Base-by-base conservation (phyloP, 1,140 invertebrate genomes). In the Saccostrea cuccullata region DNA sequence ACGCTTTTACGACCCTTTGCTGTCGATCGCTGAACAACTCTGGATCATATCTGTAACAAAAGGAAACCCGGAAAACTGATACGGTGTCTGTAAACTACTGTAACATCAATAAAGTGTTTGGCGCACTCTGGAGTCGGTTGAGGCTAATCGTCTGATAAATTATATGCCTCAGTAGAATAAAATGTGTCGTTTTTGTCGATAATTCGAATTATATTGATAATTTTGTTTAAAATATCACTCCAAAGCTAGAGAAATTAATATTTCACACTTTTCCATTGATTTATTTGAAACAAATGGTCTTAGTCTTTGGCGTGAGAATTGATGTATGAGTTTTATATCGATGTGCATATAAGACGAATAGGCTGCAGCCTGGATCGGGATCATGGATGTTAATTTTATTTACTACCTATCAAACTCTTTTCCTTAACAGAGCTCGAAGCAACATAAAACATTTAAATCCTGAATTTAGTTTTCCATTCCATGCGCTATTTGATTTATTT, bases 191-290 rank as follows among this genome's bases (percentile, higher is more conserved):
- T 77, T 77, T 77, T 77, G 70, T 77, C 70, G 70, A 77, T 77
- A 77, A 77, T 77, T 77, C 70, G 70, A 77, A 77, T 77, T 77
- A 77, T 77, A 77, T 77, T 77, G 70, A 77, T 77, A 77, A 77
- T 77, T 77, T 77, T 77, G 70, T 77, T 77, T 77, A 77, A 77
- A 77, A 30, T 77, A 77, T 77, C 70, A 77, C 70, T 77, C 70
- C 70, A 77, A 77, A 77, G 70, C 70, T 77, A 77, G 23, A 77
- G 70, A 77, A 77, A 77, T 77, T 77, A 77, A 77, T 77, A 36
- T 77, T 77, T 77, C 70, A 77, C 70, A 77, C 70, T 77, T 30
- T 77, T 64, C 70, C 70, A 77, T 77, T 77, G 70, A 77, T 77
- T 77, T 77, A 77, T 77, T 77, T 77, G 70, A 77, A 77, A 77